Evolutionary conservation across 2,888 invertebrate species (phyloP), one percentile per base, ranked within the genome.

Genomic region (Anthophora plumipes): DNA sequence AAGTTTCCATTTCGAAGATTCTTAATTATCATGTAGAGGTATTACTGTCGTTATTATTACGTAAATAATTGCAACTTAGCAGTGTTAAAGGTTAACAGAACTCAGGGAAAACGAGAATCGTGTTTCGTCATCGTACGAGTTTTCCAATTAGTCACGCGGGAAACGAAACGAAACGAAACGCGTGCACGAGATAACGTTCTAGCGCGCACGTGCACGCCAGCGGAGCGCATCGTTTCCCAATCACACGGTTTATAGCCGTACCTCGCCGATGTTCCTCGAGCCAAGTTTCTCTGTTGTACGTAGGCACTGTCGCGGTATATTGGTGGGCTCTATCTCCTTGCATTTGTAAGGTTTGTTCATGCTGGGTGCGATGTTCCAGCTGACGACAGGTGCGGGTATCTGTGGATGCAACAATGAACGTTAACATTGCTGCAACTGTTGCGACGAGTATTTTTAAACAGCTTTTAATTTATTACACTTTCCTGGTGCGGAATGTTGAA

Each of bases 341-440:
- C 95, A 95, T 86, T 94, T 95, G 93, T 95, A 95, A 76, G 95
- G 93, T 85, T 94, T 94, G 82, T 94, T 94, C 95, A 95, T 95
- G 89, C 95, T 95, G 25, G 95, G 95, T 17, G 95, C 95, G 63
- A 95, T 94, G 91, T 95, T 95, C 95, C 95, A 95, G 85, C 94
- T 94, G 75, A 95, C 94, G 74, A 94, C 93, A 46, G 95, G 95
- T 69, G 95, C 94, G 71, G 94, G 94, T 89, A 94, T 93, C 95
- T 95, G 92, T 57, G 92, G 93, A 84, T 37, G 48, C 17, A 31
- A 43, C 12, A 11, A 1, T 12, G 14, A 8, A n/a, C 46, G 43
- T 63, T 11, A 22, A 43, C 0, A 1, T 25, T 37, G 20, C 17
- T 20, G 52, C 22, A 31, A 37, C 25, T 39, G 17, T 70, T 60